Evolutionary conservation across 2,888 invertebrate genomes (phyloP).

Genomic region (Pyralis farinalis): DNA sequence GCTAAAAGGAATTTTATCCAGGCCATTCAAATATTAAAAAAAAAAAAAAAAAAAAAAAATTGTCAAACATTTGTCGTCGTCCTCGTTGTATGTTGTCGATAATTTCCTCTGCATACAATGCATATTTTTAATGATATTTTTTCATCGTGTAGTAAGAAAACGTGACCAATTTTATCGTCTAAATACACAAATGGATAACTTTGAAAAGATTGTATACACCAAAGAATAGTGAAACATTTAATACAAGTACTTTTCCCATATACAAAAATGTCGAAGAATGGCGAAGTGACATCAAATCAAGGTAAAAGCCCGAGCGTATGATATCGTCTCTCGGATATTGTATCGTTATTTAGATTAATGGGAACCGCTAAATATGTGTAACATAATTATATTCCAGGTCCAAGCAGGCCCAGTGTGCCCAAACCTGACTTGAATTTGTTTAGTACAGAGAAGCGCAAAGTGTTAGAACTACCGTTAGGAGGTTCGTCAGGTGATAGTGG

Average conservation of each 20-base stretch:
- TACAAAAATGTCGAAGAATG: conserved; percentile 86
- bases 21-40: too few species aligned
- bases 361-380: conserved; percentile 8
- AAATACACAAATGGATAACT: conserved; percentile 63
- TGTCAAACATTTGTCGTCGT: conserved; percentile 19
- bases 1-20: too few species aligned
- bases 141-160: conserved; percentile 44
- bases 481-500: conserved; percentile 68
- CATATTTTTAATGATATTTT: conserved; percentile 28
- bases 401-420: conserved; percentile 65
- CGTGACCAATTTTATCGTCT: conserved; percentile 37
- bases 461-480: conserved; percentile 79
- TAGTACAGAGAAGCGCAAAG: conserved; percentile 78
- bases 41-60: too few species aligned
- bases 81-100: conserved; percentile 33
- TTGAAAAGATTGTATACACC: conserved; percentile 41
- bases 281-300: conserved; percentile 85
- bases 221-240: conserved; percentile 41
- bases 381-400: conserved; percentile 44
- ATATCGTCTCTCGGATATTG: neutral
- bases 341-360: neutral
- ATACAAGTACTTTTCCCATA: conserved; percentile 33
- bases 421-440: conserved; percentile 72
- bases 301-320: conserved; percentile 44
- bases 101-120: conserved; percentile 29